Evolutionary conservation across 2,113 vertebrate species (phyloP).

Genomic region (Sprattus sprattus): DNA sequence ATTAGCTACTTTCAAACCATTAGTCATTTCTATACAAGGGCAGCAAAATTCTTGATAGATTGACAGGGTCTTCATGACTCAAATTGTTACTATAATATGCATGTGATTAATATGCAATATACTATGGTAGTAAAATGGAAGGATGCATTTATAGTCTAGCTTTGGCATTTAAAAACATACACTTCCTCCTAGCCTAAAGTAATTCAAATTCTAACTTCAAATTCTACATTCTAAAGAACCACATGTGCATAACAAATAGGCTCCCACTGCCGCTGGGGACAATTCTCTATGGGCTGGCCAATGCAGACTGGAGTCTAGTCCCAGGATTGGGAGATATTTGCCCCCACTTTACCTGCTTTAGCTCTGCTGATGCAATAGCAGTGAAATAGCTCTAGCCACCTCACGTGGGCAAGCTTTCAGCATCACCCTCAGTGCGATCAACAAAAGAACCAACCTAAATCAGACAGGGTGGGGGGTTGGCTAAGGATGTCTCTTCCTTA

Average conservation of each 20-base stretch:
- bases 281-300: neutral
- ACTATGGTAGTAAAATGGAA: neutral
- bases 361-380: slow-evolving; percentile 47
- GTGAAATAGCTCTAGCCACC: slow-evolving; percentile 37
- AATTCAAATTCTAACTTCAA: neutral
- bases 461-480: neutral
- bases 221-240: neutral
- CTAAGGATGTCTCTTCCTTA: neutral
- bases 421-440: neutral
- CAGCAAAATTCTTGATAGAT: neutral
- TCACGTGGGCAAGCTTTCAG: slow-evolving; percentile 22
- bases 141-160: neutral
- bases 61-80: neutral
- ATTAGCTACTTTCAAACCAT: neutral
- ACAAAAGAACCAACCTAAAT: neutral
- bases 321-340: neutral
- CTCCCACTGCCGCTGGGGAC: neutral
- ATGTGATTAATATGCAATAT: neutral
- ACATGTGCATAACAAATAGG: neutral
- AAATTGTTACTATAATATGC: neutral
- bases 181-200: neutral
- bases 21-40: neutral
- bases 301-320: neutral
- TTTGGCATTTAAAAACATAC: neutral
- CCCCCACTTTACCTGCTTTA: neutral